A percentile compares a stretch with the other conserved stretches of the same genome.
Conservation (phyloP, 2,888 invertebrate species). For the Coremacera marginata region DNA sequence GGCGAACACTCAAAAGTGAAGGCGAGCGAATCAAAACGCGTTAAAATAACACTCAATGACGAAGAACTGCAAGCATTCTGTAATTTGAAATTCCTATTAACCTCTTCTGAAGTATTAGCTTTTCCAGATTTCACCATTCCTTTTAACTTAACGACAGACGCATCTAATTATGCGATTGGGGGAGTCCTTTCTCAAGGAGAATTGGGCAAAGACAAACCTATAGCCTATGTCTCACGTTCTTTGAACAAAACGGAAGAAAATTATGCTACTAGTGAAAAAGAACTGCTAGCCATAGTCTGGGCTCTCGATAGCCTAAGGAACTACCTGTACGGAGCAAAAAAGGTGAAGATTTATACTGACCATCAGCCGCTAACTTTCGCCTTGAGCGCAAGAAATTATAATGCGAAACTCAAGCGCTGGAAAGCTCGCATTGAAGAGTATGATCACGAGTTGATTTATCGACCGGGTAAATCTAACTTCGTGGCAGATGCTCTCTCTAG, state of each 20-base stretch:
- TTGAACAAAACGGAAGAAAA: background rate
- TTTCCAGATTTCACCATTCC: background rate
- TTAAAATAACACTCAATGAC: slow-evolving; percentile 31
- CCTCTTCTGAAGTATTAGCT: slow-evolving; percentile 14
- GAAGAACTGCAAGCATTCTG: slow-evolving; percentile 20
- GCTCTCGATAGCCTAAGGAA: background rate
- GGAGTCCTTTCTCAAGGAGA: too few relatives aligned
- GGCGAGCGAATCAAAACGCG: slow-evolving; percentile 35
- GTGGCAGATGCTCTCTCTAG: too few relatives aligned
- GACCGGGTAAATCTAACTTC: too few relatives aligned
- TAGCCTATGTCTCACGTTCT: too few relatives aligned
- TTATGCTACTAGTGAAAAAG: background rate
- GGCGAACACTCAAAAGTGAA: slow-evolving; percentile 39
- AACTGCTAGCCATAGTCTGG: background rate
- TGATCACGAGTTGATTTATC: too few relatives aligned
- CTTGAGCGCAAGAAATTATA: too few relatives aligned
- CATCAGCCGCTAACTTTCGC: too few relatives aligned
- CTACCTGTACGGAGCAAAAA: background rate
- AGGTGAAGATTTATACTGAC: background rate
- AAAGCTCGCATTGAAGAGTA: too few relatives aligned
- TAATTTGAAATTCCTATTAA: slow-evolving; percentile 26
- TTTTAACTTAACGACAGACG: background rate
- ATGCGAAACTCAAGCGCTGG: too few relatives aligned
- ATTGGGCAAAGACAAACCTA: too few relatives aligned
- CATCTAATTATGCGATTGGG: too few relatives aligned